Base-by-base conservation (phyloP, 1,140 invertebrate genomes). In the Microplitis demolitor region DNA sequence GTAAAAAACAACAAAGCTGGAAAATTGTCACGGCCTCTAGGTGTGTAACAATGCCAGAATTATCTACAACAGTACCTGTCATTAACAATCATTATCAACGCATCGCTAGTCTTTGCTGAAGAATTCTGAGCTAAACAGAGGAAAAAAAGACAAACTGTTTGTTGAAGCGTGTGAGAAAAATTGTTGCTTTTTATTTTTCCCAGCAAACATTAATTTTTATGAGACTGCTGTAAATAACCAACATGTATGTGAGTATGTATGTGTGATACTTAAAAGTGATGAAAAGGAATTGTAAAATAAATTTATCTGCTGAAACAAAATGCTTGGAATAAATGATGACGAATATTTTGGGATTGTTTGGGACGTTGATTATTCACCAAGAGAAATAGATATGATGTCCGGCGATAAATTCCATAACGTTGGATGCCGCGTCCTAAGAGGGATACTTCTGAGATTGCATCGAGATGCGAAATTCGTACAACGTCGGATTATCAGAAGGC, bases 401-500 rank as follows among this genome's bases (percentile, higher is more conserved):
- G 54, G 64, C 64, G 56, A 72, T 72, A 61, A 72, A 72, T 72
- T 72, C 71, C 71, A 33, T 6, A 39, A 54, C 51, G 51, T 71
- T 62, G 24, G 64, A n/a, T 50, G 31, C 62, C 62, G 14, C 33
- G 63, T 72, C 53, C 62, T 72, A 24, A 24, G 54, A 61, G 71
- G 39, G 64, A 72, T 72, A 64, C 71, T 72, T 61, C 54, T 61
- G 73, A 75, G 72, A 77, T 77, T 77, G 76, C 72, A 77, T 77
- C 74, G 74, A 77, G 70, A 77, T 58, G 71, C 71, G 74, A 77
- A 77, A 77, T 77, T 77, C 74, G 72, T 77, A 75, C 71, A 74
- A 75, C 69, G 67, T 75, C 64, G 77, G 67, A 78, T 78, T 76
- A 78, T 78, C 77, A 73, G 71, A 75, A 78, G 77, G 76, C 76